Percentiles rank a stretch among this genome's conserved stretches.
These are phyloP conservation scores for Lucifuga dentata DNA, from an alignment of 2,113 vertebrate genomes.

Conservation along the genomic window DNA sequence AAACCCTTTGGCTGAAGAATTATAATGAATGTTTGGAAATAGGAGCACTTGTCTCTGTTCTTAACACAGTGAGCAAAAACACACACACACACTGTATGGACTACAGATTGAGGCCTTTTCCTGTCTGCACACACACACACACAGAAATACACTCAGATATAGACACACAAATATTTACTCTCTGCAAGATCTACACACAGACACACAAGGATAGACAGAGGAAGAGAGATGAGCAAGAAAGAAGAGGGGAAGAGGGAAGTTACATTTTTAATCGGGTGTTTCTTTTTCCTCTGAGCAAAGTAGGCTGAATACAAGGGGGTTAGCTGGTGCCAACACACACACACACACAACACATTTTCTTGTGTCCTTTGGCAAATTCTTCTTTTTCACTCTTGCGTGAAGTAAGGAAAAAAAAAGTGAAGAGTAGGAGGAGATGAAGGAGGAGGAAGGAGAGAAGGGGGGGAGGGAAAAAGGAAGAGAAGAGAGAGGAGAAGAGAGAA, in stretches of 20 bases:
- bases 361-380: constrained; percentile 99
- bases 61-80: neutral
- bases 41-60: constrained; percentile 14
- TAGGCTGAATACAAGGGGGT: constrained; percentile 94
- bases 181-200: constrained; percentile 70
- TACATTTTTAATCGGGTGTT: constrained; percentile 92
- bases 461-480: constrained; percentile 68
- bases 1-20: constrained; percentile 69
- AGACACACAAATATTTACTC: constrained; percentile 80
- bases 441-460: constrained; percentile 3
- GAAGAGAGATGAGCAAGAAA: constrained; percentile 50
- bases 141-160: constrained; percentile 15
- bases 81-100: constrained; percentile 45
- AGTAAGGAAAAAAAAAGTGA: constrained; percentile 79
- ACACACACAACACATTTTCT: constrained; percentile 80
- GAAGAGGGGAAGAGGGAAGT: constrained; percentile 72
- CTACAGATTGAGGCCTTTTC: constrained; percentile 42
- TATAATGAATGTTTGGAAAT: constrained; percentile 64
- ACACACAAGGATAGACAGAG: constrained; percentile 64
- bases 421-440: constrained; percentile 27
- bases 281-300: constrained; percentile 88
- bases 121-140: constrained; percentile 22
- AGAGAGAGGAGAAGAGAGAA: constrained; percentile 74
- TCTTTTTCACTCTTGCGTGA: constrained; percentile 99
- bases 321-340: constrained; percentile 90